Evolutionary conservation across 2,888 invertebrate genomes (phyloP), one percentile per base, ranked within the genome.

Genomic region (Habrosyne pyritoides): DNA sequence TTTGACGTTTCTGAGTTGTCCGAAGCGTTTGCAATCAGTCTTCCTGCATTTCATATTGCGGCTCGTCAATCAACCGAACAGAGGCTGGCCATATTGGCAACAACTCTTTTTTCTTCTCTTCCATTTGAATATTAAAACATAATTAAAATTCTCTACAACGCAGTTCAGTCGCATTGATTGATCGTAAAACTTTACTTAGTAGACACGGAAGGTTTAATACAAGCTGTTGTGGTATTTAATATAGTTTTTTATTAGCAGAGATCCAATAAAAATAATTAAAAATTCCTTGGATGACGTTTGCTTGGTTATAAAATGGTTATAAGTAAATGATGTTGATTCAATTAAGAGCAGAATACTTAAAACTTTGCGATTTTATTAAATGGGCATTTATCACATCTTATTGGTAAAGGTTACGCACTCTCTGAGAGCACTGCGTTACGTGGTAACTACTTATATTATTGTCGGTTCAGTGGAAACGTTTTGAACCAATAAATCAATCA

Each of bases 1-100:
- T 70, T 79, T 89, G 91, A 91, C 90, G 84, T 87, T 83, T 89
- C 83, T 79, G 85, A 89, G 84, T 84, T 81, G 78, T 75, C 71
- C 74, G 71, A 77, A 79, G 80, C 73, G 74, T 73, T 78, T 73
- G 85, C 80, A 80, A 88, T 89, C 89, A 83, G 80, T 86, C 86
- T 81, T 79, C 81, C 75, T 81, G 73, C 72, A 61, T 71, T 68
- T 69, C 54, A 52, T 77, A 84, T 84, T 78, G 83, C 73, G 66
- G 75, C 71, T 87, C 89, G 87, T 91, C 87, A 87, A 89, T 91
- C 91, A 89, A 84, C 67, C 63, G 67, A 66, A 60, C 62, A 67
- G 69, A 71, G 73, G 72, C 71, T 75, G 69, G 71, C 73, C 73
- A 77, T 79, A 77, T 74, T 76, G 68, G 73, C 50, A 28, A 50